A percentile compares a stretch with the other conserved stretches of the same genome.
Evolutionary conservation across 2,888 invertebrate genomes (phyloP).

Genomic region (Brachypalpus laphriformis): DNA sequence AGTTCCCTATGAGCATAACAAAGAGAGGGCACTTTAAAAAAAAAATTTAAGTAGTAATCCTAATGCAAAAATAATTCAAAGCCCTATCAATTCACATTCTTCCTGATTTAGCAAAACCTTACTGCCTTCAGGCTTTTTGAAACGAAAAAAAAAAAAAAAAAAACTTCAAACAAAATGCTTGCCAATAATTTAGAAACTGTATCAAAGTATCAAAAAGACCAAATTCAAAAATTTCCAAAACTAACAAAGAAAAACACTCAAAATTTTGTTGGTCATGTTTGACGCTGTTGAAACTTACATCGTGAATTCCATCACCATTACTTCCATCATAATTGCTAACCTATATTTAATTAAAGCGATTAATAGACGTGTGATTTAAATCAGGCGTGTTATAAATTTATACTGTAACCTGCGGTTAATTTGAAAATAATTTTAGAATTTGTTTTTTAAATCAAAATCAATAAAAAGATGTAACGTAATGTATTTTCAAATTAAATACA

Average conservation of each 20-base stretch:
- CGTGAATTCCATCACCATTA: conserved; percentile 64
- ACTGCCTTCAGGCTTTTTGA: not conserved
- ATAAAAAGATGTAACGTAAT: too few relatives aligned
- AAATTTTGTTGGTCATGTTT: conserved; percentile 32
- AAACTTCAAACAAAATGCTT: conserved; percentile 45
- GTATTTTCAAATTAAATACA: conserved; percentile 1
- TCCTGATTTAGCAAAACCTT: conserved; percentile 18
- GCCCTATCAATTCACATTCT: not conserved
- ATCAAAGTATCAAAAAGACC: conserved; percentile 32
- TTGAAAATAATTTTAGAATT: not conserved
- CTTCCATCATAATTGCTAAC: conserved; percentile 68
- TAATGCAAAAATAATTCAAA: too few relatives aligned
- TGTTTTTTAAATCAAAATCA: not conserved
- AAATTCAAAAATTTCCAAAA: conserved; percentile 16
- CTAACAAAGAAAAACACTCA: conserved; percentile 46
- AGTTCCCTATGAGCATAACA: too few relatives aligned
- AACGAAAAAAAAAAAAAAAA: not conserved
- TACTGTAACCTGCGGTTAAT: not conserved
- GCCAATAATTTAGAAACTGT: conserved; percentile 34
- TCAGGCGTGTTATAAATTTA: conserved; percentile 29
- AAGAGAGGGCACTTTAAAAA: too few relatives aligned
- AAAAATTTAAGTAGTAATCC: too few relatives aligned
- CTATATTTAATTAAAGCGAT: conserved; percentile 67
- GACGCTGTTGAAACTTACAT: conserved; percentile 61
- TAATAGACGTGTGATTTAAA: conserved; percentile 54